Evolutionary conservation across 2,888 invertebrate species (phyloP).

Genomic region (Tetheella fluctuosa): DNA sequence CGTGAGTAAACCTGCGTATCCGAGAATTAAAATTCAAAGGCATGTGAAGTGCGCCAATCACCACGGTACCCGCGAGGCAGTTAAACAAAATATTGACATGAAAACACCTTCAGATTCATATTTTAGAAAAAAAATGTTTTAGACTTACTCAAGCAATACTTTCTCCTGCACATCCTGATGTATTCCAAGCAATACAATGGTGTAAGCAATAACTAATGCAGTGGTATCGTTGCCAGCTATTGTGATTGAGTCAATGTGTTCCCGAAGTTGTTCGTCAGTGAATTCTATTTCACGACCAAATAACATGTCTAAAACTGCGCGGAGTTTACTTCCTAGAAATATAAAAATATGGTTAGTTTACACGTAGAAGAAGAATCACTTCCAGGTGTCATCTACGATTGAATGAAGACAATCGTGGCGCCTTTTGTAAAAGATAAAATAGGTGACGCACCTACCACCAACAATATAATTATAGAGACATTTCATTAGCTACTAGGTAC

Average conservation of each 20-base stretch:
- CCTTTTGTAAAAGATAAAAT: no score
- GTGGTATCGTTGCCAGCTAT: conserved; percentile 82
- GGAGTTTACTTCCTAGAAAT: conserved; percentile 68
- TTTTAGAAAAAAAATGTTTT: not conserved
- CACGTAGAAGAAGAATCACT: no score
- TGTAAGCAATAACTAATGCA: conserved; percentile 68
- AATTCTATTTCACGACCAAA: conserved; percentile 73
- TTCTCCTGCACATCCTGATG: conserved; percentile 66
- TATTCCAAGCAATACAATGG: conserved; percentile 66
- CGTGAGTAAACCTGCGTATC: not conserved
- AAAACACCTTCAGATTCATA: not conserved
- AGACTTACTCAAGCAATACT: conserved; percentile 61
- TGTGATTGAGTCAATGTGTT: conserved; percentile 84
- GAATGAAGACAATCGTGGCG: no score
- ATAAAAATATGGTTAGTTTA: no score
- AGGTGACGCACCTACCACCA: no score
- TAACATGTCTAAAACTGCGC: conserved; percentile 71
- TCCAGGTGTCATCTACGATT: no score
- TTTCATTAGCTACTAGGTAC: no score
- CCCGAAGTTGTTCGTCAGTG: conserved; percentile 77
- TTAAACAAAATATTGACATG: no score
- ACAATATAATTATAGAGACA: no score
- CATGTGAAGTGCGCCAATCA: no score
- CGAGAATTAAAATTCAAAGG: no score
- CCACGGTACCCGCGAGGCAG: no score